A percentile compares a stretch with the other conserved stretches of the same genome.
Conservation (phyloP, 2,797 vertebrate species). For the Orientallactaga sibirica region DNA sequence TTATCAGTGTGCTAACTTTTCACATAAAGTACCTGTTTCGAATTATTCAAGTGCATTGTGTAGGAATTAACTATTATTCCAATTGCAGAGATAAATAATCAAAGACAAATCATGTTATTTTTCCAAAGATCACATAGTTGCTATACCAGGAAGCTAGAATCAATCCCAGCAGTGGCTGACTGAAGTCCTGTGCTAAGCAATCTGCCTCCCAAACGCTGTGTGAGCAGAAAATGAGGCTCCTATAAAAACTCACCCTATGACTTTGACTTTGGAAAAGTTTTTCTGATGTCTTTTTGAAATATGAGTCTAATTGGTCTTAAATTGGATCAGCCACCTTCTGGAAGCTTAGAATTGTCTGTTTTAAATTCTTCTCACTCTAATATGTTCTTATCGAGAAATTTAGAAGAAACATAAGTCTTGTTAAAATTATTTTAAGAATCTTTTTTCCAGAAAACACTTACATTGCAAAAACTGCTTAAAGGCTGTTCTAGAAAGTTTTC, state of each 20-base stretch:
- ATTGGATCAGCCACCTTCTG: constrained; percentile 48
- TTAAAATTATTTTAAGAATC: constrained; percentile 64
- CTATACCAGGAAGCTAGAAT: neutral
- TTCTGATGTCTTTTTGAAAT: constrained; percentile 57
- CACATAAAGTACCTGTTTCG: neutral
- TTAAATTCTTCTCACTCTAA: constrained; percentile 59
- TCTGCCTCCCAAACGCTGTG: neutral
- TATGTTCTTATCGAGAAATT: constrained; percentile 52
- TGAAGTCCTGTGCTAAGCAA: neutral
- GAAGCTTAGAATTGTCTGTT: constrained; percentile 36
- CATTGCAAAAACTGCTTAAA: constrained; percentile 41
- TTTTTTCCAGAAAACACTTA: constrained; percentile 57
- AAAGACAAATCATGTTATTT: neutral
- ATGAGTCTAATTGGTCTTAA: constrained; percentile 42
- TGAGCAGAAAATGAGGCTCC: neutral
- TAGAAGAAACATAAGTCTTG: constrained; percentile 64
- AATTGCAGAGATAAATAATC: neutral
- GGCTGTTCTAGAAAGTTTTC: constrained; percentile 13
- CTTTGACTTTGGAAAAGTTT: constrained; percentile 17
- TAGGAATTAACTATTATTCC: neutral
- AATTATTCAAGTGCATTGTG: neutral
- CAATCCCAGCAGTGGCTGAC: neutral
- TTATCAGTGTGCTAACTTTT: neutral
- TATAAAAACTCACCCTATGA: neutral
- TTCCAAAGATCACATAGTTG: neutral